Evolutionary conservation across 2,888 invertebrate species (phyloP).

Genomic region (Tromatobia lineatoria): DNA sequence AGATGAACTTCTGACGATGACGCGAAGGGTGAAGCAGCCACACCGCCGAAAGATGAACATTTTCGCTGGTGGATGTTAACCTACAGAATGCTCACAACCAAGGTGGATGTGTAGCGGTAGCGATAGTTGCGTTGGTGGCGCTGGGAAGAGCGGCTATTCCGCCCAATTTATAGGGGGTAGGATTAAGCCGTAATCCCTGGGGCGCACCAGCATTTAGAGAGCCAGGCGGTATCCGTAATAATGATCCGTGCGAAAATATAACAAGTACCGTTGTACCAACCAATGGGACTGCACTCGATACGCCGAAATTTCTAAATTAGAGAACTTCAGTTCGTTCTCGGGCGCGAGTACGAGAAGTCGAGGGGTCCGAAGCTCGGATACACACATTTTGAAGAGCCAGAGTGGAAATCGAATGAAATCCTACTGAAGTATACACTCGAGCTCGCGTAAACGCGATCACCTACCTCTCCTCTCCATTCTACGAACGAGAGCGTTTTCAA

Average conservation of each 20-base stretch:
- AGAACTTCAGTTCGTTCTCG: slow-evolving; percentile 66
- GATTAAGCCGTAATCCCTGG: slow-evolving; percentile 79
- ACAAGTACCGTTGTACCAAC: slow-evolving; percentile 67
- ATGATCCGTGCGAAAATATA: slow-evolving; percentile 80
- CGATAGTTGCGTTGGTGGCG: background rate
- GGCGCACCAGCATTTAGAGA: slow-evolving; percentile 60
- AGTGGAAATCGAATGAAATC: slow-evolving; percentile 40
- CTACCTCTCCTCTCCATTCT: slow-evolving; percentile 7
- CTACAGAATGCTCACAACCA: background rate
- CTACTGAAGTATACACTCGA: background rate
- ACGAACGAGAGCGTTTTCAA: slow-evolving; percentile 9
- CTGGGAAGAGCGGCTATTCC: slow-evolving; percentile 71
- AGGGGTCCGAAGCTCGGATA: background rate
- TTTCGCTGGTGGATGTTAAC: slow-evolving; percentile 25
- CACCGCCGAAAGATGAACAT: slow-evolving; percentile 30
- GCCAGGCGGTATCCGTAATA: slow-evolving; percentile 74
- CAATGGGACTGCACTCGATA: slow-evolving; percentile 48
- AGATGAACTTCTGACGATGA: slow-evolving; percentile 46
- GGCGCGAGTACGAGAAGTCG: slow-evolving; percentile 18
- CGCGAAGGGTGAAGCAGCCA: slow-evolving; percentile 1
- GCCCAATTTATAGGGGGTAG: slow-evolving; percentile 79
- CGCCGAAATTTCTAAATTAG: slow-evolving; percentile 76
- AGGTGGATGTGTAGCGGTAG: slow-evolving; percentile 1
- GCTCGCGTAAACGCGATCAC: slow-evolving; percentile 19
- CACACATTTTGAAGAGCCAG: background rate